phyloP scores from a whole-genome alignment of 2,888 invertebrate species.

The Trachelus stipa region DNA sequence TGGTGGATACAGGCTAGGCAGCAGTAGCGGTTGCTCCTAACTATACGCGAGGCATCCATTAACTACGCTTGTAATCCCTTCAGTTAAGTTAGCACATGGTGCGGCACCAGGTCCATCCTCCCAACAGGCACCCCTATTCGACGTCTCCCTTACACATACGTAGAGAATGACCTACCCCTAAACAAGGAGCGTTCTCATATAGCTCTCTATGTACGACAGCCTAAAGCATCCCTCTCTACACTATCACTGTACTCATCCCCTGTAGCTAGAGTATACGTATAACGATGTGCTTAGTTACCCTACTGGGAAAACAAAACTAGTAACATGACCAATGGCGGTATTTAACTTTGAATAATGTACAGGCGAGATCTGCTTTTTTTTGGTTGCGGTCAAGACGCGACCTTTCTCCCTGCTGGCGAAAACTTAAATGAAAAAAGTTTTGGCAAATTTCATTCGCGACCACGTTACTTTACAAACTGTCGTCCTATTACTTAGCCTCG shows the following conservation, averaged over 20 bases:
- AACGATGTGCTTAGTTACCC: background rate
- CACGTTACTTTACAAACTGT: background rate
- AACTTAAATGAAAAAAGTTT: constrained; percentile 1
- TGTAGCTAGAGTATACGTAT: background rate
- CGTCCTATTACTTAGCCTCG: background rate
- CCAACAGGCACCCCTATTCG: constrained; percentile 17
- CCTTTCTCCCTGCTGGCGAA: constrained; percentile 10
- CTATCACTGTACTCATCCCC: background rate
- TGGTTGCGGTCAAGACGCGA: constrained; percentile 23
- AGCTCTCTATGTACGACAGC: background rate
- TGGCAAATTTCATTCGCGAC: constrained; percentile 2
- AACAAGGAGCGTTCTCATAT: background rate
- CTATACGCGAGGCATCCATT: constrained; percentile 60
- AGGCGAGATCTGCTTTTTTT: constrained; percentile 36
- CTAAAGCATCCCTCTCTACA: background rate
- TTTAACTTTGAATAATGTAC: constrained; percentile 58
- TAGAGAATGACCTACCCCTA: background rate
- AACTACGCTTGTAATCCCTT: constrained; percentile 64
- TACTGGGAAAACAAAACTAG: background rate
- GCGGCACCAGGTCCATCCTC: constrained; percentile 49
- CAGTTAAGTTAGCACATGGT: constrained; percentile 65
- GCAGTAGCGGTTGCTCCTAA: constrained; percentile 17
- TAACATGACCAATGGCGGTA: constrained; percentile 51
- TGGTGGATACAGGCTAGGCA: background rate
- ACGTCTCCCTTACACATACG: background rate